A percentile compares a stretch with the other conserved stretches of the same genome.
phyloP scores from a whole-genome alignment of 2,113 vertebrate genomes.

The Pangasianodon hypophthalmus region DNA sequence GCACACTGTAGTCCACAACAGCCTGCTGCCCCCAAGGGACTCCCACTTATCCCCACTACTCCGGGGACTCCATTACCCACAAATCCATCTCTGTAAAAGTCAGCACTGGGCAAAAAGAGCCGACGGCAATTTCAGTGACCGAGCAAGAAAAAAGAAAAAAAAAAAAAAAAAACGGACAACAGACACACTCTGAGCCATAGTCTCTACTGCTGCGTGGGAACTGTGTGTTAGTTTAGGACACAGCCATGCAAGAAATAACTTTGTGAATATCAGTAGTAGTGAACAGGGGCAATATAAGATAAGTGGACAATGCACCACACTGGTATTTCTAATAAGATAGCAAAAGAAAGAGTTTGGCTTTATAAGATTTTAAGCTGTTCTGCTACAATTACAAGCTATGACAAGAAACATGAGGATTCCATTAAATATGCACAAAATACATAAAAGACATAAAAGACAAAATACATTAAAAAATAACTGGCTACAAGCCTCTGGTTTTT shows the following conservation, averaged over 20 bases:
- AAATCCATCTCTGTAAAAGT: constrained; percentile 66
- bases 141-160: constrained; percentile 57
- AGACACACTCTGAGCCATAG: constrained; percentile 44
- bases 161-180: constrained; percentile 45
- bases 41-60: constrained; percentile 62
- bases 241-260: background rate
- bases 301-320: background rate
- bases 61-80: constrained; percentile 56
- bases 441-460: background rate
- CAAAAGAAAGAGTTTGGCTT: constrained; percentile 42
- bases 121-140: constrained; percentile 60
- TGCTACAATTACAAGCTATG: constrained; percentile 54
- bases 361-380: constrained; percentile 37
- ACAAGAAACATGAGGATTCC: constrained; percentile 57
- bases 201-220: constrained; percentile 10
- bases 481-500: background rate
- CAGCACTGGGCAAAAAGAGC: constrained; percentile 61
- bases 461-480: background rate
- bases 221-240: background rate
- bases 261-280: constrained; percentile 32
- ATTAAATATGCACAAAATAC: background rate
- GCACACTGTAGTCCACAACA: constrained; percentile 39
- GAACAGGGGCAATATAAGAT: constrained; percentile 25
- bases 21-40: constrained; percentile 44
- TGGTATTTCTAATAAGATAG: background rate